These are phyloP conservation scores for Prietella phreatophila DNA, from an alignment of 2,113 vertebrate genomes.

Conservation along the genomic window DNA sequence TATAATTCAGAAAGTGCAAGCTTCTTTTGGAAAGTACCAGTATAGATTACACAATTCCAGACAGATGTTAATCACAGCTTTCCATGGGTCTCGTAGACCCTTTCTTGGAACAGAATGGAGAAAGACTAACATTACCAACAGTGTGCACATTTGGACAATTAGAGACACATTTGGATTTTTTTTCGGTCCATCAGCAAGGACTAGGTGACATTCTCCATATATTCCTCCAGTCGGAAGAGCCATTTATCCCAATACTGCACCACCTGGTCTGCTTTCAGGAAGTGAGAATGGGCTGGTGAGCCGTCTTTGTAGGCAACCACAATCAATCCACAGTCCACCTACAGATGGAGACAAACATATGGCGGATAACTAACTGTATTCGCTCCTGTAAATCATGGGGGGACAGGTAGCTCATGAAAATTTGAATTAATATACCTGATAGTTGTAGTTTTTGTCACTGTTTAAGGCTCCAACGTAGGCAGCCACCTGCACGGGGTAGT, in stretches of 20 bases:
- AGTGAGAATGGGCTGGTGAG: constrained; percentile 83
- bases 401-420: neutral
- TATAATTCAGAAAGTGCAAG: neutral
- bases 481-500: constrained; percentile 92
- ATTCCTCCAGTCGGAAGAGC: constrained; percentile 86
- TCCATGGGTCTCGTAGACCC: neutral
- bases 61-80: neutral
- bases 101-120: neutral
- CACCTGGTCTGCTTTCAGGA: constrained; percentile 77
- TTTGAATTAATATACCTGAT: constrained; percentile 77
- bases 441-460: constrained; percentile 85
- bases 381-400: neutral
- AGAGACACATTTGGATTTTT: neutral
- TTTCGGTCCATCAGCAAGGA: neutral
- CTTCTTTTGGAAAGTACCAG: neutral
- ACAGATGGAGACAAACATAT: constrained; percentile 13
- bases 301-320: constrained; percentile 94
- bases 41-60: neutral
- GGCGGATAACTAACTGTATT: neutral
- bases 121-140: neutral
- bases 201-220: constrained; percentile 61
- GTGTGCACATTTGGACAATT: neutral
- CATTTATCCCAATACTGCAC: constrained; percentile 85
- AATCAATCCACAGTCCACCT: constrained; percentile 89
- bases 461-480: constrained; percentile 93